Conservation (phyloP, 2,797 vertebrate species). For the Dendrocincla fuliginosa region DNA sequence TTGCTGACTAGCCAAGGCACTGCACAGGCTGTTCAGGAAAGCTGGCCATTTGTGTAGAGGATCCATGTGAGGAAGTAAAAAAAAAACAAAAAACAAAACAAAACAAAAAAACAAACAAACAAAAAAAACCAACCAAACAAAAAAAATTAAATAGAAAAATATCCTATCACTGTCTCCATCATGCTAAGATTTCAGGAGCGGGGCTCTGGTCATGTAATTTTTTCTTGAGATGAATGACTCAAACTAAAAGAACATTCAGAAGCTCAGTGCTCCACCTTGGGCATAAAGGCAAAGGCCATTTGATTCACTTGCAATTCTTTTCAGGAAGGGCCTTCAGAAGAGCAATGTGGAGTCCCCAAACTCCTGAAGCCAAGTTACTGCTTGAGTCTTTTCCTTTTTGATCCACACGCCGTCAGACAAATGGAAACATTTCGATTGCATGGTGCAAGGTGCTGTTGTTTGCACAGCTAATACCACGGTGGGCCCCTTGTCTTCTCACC, state of each 20-base stretch:
- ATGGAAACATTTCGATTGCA: neutral
- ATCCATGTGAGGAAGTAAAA: neutral
- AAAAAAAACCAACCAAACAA: neutral
- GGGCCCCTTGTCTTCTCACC: neutral
- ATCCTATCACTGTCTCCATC: neutral
- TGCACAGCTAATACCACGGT: neutral
- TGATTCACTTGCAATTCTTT: neutral
- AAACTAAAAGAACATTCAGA: neutral
- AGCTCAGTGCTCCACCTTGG: neutral
- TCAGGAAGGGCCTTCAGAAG: neutral
- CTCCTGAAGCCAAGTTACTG: neutral
- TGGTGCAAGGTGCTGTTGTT: neutral
- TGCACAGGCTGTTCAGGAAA: neutral
- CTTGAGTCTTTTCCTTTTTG: neutral
- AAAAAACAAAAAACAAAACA: neutral
- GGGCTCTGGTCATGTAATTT: neutral
- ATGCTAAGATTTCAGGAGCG: neutral
- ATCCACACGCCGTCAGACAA: neutral
- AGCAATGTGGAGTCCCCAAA: neutral
- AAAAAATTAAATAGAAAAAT: neutral
- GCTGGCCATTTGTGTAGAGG: neutral
- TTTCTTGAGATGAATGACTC: neutral
- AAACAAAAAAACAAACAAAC: no score
- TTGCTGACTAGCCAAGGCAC: neutral
- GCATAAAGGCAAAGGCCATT: neutral